These are phyloP conservation scores for Chrysocyon brachyurus DNA, from an alignment of 2,797 vertebrate species.

Conservation along the genomic window DNA sequence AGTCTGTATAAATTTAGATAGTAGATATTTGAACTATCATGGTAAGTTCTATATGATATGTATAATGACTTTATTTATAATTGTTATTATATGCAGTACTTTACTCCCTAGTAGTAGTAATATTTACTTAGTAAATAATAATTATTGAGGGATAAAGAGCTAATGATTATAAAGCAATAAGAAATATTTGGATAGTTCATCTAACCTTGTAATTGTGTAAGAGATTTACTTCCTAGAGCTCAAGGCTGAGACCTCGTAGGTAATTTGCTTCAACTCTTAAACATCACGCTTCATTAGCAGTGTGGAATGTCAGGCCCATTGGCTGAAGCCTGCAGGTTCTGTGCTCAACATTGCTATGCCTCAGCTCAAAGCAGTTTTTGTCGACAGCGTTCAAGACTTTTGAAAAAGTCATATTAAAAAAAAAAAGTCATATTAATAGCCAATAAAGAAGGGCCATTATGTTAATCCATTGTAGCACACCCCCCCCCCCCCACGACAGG, in stretches of 20 bases:
- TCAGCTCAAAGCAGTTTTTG: conserved; percentile 8
- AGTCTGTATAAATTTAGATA: neutral
- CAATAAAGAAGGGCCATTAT: neutral
- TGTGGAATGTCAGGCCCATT: neutral
- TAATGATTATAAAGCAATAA: neutral
- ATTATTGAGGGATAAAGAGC: neutral
- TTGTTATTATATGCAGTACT: neutral
- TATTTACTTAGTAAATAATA: conserved; percentile 37
- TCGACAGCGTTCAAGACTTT: neutral
- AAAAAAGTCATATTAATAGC: neutral
- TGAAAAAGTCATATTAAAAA: neutral
- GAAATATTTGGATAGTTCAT: neutral
- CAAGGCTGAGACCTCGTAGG: neutral
- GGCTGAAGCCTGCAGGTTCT: neutral
- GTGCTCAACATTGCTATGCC: neutral
- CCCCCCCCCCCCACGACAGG: neutral
- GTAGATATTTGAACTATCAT: neutral
- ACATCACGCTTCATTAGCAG: neutral
- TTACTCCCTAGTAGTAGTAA: neutral
- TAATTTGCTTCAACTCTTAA: neutral
- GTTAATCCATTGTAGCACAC: neutral
- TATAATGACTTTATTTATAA: neutral
- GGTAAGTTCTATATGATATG: neutral
- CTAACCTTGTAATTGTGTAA: neutral
- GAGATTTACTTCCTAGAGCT: conserved; percentile 40